phyloP scores from a whole-genome alignment of 2,113 vertebrate genomes.

The Raja brachyura region DNA sequence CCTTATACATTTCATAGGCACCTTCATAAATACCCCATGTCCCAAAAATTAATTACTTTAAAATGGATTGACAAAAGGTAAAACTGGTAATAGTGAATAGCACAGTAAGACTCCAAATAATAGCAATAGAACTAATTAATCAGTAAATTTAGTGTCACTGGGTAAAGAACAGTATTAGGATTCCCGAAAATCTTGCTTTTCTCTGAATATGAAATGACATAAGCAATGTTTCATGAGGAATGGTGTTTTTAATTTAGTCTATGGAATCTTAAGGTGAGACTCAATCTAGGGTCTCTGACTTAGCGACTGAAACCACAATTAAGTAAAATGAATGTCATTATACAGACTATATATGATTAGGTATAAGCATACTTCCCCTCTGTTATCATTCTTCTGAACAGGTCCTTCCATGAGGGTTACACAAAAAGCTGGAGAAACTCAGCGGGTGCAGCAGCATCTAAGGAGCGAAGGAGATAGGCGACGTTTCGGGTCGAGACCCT shows the following conservation, averaged over 20 bases:
- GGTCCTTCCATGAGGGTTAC: no score
- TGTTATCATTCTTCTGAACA: no score
- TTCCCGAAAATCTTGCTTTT: not conserved
- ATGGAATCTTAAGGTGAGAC: not conserved
- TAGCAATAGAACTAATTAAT: not conserved
- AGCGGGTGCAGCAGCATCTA: no score
- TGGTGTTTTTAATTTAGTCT: not conserved
- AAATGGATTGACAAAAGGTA: not conserved
- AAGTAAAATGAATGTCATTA: not conserved
- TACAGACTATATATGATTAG: not conserved
- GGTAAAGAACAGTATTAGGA: not conserved
- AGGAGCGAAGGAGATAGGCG: no score
- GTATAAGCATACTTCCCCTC: no score
- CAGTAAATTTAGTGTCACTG: not conserved
- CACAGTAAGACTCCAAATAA: not conserved
- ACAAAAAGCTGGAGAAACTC: no score
- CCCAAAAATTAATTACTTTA: not conserved
- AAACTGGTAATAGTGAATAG: not conserved
- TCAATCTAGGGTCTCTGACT: not conserved
- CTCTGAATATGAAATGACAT: not conserved
- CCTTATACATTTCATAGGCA: no score
- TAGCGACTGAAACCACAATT: not conserved
- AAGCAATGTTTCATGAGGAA: not conserved
- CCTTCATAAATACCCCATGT: not conserved
- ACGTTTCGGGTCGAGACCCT: no score